phyloP scores from a whole-genome alignment of 92 coral and sea anemone genomes.

The Bergia puertoricense region DNA sequence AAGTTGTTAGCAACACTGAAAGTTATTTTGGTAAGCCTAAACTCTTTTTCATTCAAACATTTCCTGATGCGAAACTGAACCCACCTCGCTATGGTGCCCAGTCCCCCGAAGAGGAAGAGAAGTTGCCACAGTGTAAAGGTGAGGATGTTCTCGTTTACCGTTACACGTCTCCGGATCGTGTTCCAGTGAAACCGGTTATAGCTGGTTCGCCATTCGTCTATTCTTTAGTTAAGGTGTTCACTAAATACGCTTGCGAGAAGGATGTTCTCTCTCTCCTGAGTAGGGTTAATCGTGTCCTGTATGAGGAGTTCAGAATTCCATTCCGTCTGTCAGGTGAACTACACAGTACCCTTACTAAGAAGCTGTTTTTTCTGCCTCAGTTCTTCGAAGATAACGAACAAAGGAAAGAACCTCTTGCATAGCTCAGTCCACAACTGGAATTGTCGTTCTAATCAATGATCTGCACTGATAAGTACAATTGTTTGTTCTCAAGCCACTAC shows the following conservation, averaged over 20 bases:
- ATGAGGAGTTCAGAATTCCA: constrained; percentile 41
- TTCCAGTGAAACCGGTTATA: neutral
- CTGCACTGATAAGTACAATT: no score
- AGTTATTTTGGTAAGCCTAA: constrained; percentile 51
- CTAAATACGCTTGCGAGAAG: constrained; percentile 56
- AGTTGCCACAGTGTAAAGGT: no score
- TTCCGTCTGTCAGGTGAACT: constrained; percentile 24
- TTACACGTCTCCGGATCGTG: constrained; percentile 48
- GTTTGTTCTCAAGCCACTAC: no score
- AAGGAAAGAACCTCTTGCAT: neutral
- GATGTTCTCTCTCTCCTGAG: constrained; percentile 60
- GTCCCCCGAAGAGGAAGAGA: neutral
- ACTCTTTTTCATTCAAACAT: constrained; percentile 19
- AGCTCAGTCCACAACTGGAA: no score
- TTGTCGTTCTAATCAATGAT: no score
- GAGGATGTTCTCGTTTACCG: constrained; percentile 45
- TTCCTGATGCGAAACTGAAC: neutral
- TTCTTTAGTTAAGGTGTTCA: constrained; percentile 48
- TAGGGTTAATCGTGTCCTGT: constrained; percentile 24
- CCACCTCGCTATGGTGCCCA: no score
- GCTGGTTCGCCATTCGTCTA: constrained; percentile 30
- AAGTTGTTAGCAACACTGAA: neutral
- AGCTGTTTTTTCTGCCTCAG: constrained; percentile 60
- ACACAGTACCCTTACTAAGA: constrained; percentile 56
- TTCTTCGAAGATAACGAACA: constrained; percentile 15